Evolutionary conservation across 2,888 invertebrate species (phyloP).

Genomic region (Nomada flava): DNA sequence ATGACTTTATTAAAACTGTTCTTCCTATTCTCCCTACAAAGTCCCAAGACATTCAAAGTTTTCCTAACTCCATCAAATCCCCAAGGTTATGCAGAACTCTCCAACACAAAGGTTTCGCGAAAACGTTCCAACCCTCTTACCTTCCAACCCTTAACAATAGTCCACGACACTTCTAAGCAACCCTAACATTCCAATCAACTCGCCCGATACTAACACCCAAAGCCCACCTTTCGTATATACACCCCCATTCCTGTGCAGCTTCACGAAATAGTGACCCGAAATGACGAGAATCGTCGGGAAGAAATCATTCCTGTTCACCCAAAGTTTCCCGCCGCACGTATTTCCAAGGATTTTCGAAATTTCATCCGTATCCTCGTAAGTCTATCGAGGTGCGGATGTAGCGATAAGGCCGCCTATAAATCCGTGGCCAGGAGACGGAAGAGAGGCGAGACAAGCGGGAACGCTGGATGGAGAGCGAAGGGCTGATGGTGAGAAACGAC

Average conservation of each 20-base stretch:
- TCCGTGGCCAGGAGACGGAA: conserved; percentile 46
- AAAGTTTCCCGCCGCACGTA: conserved; percentile 30
- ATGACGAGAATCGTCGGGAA: not conserved
- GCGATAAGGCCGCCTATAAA: conserved; percentile 71
- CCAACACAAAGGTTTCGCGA: not conserved
- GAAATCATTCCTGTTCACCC: conserved; percentile 8
- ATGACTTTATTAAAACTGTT: no score
- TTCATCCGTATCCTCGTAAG: conserved; percentile 69
- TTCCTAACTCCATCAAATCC: conserved; percentile 1
- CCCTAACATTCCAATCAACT: not conserved
- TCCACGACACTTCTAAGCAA: not conserved
- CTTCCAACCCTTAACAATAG: not conserved
- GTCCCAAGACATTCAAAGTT: not conserved
- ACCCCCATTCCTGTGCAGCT: not conserved
- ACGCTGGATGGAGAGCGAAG: conserved; percentile 11
- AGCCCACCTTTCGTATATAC: not conserved
- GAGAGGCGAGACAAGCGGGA: conserved; percentile 17
- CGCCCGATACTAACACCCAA: not conserved
- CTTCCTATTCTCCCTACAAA: not conserved
- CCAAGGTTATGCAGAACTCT: not conserved
- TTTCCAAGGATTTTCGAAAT: conserved; percentile 65
- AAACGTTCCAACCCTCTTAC: conserved; percentile 16
- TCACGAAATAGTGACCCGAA: not conserved
- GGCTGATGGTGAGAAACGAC: conserved; percentile 16
- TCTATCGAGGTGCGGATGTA: conserved; percentile 71